These are phyloP conservation scores for Trissolcus brochymenae DNA, from an alignment of 2,888 invertebrate species.

Conservation along the genomic window DNA sequence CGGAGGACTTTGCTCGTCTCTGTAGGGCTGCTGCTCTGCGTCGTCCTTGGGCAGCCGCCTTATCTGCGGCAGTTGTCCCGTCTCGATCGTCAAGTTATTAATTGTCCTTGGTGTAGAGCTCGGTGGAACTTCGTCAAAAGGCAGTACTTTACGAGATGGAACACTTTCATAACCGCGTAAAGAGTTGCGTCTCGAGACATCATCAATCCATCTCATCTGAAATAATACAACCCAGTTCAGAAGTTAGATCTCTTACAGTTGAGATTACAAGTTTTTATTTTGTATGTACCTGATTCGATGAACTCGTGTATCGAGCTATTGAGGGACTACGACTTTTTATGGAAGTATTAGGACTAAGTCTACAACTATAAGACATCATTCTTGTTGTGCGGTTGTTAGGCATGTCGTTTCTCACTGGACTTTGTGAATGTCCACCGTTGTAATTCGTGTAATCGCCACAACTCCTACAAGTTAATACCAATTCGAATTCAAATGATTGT, in stretches of 20 bases:
- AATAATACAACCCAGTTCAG: too few relatives aligned
- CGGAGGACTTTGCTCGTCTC: conserved; percentile 65
- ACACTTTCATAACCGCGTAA: conserved; percentile 76
- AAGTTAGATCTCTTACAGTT: too few relatives aligned
- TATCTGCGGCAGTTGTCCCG: conserved; percentile 73
- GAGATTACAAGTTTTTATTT: neutral
- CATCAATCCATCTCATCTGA: conserved; percentile 77
- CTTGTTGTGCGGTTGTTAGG: conserved; percentile 81
- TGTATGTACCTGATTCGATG: conserved; percentile 67
- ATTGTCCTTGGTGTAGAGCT: conserved; percentile 74
- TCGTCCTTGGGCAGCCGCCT: conserved; percentile 72
- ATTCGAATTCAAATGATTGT: neutral
- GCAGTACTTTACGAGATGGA: conserved; percentile 69
- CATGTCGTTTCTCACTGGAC: conserved; percentile 84
- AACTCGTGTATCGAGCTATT: conserved; percentile 66
- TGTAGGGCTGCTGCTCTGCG: conserved; percentile 57
- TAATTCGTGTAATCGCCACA: conserved; percentile 84
- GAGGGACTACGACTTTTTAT: conserved; percentile 78
- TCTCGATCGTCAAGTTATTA: conserved; percentile 76
- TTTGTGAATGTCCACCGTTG: conserved; percentile 68
- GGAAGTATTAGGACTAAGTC: conserved; percentile 85
- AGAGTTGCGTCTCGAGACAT: conserved; percentile 78
- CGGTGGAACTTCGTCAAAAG: conserved; percentile 68
- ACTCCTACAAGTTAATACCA: conserved; percentile 74
- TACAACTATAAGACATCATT: conserved; percentile 79